Base-by-base conservation (phyloP, 2,113 vertebrate species). In the Prionailurus viverrinus region DNA sequence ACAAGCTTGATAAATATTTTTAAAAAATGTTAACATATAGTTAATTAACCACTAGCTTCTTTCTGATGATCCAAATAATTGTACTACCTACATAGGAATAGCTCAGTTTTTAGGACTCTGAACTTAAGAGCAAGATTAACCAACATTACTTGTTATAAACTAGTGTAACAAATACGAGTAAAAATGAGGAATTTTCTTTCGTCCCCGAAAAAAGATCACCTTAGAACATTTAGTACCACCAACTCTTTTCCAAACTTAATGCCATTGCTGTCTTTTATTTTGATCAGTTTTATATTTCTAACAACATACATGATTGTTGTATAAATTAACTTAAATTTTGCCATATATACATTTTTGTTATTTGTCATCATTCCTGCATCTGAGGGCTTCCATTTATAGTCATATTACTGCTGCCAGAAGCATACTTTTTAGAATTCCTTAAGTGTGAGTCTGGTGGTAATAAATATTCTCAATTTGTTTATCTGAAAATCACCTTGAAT, bases 241-340 rank as follows among this genome's bases (percentile, higher is more conserved):
- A 90, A 76, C 2, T 39, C 15, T 91, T 86, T 71, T 19, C 31
- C 15, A 96, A 80, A 21, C 31, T 23, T 36, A 45, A 61, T 81
- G 7, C 14, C 19, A 61, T 29, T 63, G 18, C 1, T 74, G 41
- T 69, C 15, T 86, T 65, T 92, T 29, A 93, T 73, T 85, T 73
- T 48, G 63, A 69, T 66, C 63, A 1, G 2, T 7, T 82, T 25
- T 27, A 1, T 82, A 71, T 80, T 93, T 93, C 66, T 84, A 94
- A 95, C 21, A 89, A 18, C 4, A 81, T 8, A 58, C 1, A 48
- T 36, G 76, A 27, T 51, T 93, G 10, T 61, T 92, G 5, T 51
- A 68, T 74, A 69, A 87, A 83, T 82, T 91, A 74, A 85, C 61
- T 94, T 66, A 89, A 73, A 84, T 15, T 89, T 91, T 81, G 1